Evolutionary conservation across 1,140 invertebrate genomes (phyloP).

Genomic region (Penaeus chinensis): DNA sequence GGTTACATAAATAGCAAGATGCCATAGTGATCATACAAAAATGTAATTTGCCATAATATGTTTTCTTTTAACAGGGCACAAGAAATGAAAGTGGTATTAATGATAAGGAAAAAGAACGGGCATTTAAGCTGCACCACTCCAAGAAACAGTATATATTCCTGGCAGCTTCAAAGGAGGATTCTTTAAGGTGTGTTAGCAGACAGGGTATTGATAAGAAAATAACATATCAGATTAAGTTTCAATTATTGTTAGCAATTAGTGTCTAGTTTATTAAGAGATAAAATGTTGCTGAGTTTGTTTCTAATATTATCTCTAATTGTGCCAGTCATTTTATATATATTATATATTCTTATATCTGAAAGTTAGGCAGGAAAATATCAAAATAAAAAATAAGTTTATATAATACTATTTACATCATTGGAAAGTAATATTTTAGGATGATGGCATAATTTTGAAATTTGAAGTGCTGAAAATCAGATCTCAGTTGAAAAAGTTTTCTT

Average conservation of each 20-base stretch:
- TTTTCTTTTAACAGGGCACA: constrained; percentile 41
- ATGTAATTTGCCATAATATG: constrained; percentile 2
- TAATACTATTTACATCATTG: background rate
- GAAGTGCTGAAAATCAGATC: no score
- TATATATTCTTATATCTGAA: background rate
- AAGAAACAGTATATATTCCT: constrained; percentile 74
- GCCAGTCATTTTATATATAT: background rate
- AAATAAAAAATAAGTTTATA: background rate
- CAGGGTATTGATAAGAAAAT: background rate
- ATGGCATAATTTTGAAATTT: no score
- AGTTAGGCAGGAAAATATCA: background rate
- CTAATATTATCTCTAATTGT: background rate
- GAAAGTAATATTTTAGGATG: background rate
- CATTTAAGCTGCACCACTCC: constrained; percentile 74
- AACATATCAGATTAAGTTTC: background rate
- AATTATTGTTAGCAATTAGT: background rate
- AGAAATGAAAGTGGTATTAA: constrained; percentile 65
- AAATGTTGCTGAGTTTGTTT: background rate
- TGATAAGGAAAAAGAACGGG: constrained; percentile 69
- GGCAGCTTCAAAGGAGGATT: constrained; percentile 61
- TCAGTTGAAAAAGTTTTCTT: no score
- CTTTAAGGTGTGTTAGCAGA: constrained; percentile 38
- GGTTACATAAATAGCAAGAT: no score
- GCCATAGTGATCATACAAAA: background rate
- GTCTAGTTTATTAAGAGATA: background rate